A percentile compares a stretch with the other conserved stretches of the same genome.
Conservation (phyloP, 2,113 vertebrate genomes). For the Eolophus roseicapilla region DNA sequence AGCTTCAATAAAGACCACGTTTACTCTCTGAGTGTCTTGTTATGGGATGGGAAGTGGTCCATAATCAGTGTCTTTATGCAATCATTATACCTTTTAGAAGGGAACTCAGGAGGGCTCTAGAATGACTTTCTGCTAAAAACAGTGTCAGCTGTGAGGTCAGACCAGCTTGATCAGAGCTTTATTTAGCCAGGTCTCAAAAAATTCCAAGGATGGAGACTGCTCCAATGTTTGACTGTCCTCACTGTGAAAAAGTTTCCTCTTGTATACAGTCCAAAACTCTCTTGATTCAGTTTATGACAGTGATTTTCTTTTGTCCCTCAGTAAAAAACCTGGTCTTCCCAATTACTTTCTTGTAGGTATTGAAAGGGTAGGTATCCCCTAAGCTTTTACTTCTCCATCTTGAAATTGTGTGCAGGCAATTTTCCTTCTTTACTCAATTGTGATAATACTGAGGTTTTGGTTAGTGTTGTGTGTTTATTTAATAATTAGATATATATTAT, state of each 20-base stretch:
- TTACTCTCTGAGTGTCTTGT: not conserved
- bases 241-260: not conserved
- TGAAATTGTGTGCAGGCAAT: not conserved
- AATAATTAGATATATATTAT: not conserved
- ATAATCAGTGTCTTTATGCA: not conserved
- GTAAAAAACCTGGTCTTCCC: not conserved
- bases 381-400: not conserved
- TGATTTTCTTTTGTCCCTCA: not conserved
- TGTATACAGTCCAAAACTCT: fast-evolving
- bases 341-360: not conserved
- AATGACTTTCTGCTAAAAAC: not conserved
- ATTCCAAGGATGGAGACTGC: not conserved
- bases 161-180: not conserved
- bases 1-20: not conserved
- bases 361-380: not conserved
- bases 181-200: not conserved
- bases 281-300: not conserved
- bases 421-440: not conserved
- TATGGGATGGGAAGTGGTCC: not conserved
- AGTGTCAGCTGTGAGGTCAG: not conserved
- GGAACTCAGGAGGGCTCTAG: not conserved
- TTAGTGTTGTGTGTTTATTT: not conserved
- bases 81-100: not conserved
- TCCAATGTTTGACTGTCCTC: not conserved
- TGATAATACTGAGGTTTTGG: not conserved